A percentile compares a stretch with the other conserved stretches of the same genome.
Conservation (phyloP, 2,113 vertebrate genomes). For the Triplophysa siluroides region DNA sequence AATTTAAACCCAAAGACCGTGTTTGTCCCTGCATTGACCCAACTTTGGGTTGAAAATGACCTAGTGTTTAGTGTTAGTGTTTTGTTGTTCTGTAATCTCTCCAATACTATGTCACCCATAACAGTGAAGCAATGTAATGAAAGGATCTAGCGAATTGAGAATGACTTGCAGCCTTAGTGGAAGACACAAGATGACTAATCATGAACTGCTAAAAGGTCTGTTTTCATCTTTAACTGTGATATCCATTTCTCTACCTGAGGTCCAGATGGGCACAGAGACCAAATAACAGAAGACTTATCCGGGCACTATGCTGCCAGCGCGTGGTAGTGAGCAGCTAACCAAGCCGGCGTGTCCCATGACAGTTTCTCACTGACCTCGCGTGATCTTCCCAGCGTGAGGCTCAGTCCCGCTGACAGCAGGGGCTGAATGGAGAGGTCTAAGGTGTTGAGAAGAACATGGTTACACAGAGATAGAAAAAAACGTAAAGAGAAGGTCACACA, state of each 20-base stretch:
- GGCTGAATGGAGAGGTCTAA: conserved; percentile 38
- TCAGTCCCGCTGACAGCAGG: conserved; percentile 1
- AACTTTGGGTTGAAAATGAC: too few relatives aligned
- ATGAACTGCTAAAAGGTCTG: background rate
- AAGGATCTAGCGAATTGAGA: background rate
- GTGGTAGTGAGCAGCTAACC: conserved; percentile 50
- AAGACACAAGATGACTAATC: background rate
- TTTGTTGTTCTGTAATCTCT: background rate
- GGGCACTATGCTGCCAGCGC: conserved; percentile 49
- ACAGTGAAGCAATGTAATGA: background rate
- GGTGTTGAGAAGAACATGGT: conserved; percentile 46
- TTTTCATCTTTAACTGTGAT: background rate
- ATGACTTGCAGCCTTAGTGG: background rate
- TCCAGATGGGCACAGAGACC: background rate
- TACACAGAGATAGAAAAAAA: conserved; percentile 12
- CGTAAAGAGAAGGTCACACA: conserved; percentile 22
- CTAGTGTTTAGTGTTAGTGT: too few relatives aligned
- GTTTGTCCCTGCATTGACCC: too few relatives aligned
- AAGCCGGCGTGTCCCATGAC: conserved; percentile 21
- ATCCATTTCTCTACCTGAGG: background rate
- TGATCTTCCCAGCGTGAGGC: conserved; percentile 38
- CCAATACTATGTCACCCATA: background rate
- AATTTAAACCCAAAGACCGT: too few relatives aligned
- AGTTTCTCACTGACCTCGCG: conserved; percentile 37
- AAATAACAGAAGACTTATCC: background rate